Evolutionary conservation across 2,888 invertebrate genomes (phyloP).

Genomic region (Eulithis testata): DNA sequence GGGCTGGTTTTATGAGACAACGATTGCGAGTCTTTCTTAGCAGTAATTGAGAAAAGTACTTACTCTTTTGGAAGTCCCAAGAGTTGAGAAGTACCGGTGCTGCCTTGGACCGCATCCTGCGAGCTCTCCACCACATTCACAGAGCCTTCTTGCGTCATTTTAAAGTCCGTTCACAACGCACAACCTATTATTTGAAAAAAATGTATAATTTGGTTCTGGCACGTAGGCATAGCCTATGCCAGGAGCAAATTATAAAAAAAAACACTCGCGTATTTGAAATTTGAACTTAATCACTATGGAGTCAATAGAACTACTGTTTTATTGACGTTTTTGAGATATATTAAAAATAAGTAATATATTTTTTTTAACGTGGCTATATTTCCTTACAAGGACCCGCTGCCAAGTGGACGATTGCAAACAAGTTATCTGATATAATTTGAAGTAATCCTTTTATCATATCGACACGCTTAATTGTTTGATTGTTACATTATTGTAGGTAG

Average conservation of each 20-base stretch:
- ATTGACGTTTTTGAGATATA: no score
- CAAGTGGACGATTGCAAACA: constrained; percentile 62
- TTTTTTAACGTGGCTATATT: constrained; percentile 43
- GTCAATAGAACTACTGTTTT: no score
- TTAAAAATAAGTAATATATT: not conserved
- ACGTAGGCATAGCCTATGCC: constrained; percentile 34
- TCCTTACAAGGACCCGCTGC: constrained; percentile 62
- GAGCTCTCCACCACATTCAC: constrained; percentile 62
- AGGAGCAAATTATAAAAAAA: constrained; percentile 43
- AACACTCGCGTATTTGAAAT: constrained; percentile 37
- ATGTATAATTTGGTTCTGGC: constrained; percentile 40
- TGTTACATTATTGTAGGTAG: constrained; percentile 42
- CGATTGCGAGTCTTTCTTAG: no score
- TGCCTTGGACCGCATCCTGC: constrained; percentile 14
- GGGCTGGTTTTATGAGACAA: no score
- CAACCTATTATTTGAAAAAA: constrained; percentile 45
- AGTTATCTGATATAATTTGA: constrained; percentile 64
- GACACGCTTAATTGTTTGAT: constrained; percentile 65
- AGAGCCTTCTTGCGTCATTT: constrained; percentile 66
- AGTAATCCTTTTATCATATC: constrained; percentile 72
- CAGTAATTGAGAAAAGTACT: constrained; percentile 38
- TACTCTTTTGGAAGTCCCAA: constrained; percentile 38
- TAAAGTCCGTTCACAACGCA: constrained; percentile 43
- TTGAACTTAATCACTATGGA: constrained; percentile 10
- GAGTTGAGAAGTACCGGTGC: constrained; percentile 24